Base-by-base conservation (phyloP, 1,140 invertebrate species). In the Nixonia krombeini region DNA sequence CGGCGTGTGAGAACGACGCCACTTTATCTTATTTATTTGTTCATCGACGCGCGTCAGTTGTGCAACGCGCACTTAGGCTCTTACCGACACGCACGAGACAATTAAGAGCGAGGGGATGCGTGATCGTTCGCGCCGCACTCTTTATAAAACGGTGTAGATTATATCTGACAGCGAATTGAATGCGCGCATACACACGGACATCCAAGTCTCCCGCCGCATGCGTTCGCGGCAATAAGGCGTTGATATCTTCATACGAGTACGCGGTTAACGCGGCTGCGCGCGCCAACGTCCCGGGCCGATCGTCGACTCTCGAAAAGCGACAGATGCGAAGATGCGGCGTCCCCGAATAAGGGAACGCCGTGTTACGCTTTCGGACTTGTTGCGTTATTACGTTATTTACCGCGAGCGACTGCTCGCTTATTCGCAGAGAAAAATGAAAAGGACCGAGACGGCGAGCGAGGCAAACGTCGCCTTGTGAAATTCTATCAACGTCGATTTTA, bases 171-270 rank as follows among this genome's bases (percentile, higher is more conserved):
- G n/a, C 44, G 57, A 52, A 68, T 41, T 65, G 51, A 15, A n/a
- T n/a, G 45, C 35, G 18, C 28, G 47, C 55, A 38, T 38, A 31
- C 37, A 4, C 28, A 49, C 18, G 68, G 70, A n/a, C 72, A 72
- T 77, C 53, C 71, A 77, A 71, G 64, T 80, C 76, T 70, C 66
- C 53, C 50, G n/a, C n/a, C n/a, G n/a, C 49, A 57, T 46, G 47
- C 56, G 58, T 57, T 33, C 23, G 17, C 38, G 63, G 56, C 28
- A 51, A n/a, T 45, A 61, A 55, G 31, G 70, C 79, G 67, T 81
- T 76, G 70, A 80, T 75, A 71, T 81, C 78, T 80, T 75, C 67
- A 73, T 63, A 52, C 25, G 21, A 16, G n/a, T 26, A 12, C 1
- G 10, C 12, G 26, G 10, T 23, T 10, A 10, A n/a, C 18, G 16